These are phyloP conservation scores for Pipistrellus pygmaeus DNA, from an alignment of 2,797 vertebrate genomes.

Conservation along the genomic window DNA sequence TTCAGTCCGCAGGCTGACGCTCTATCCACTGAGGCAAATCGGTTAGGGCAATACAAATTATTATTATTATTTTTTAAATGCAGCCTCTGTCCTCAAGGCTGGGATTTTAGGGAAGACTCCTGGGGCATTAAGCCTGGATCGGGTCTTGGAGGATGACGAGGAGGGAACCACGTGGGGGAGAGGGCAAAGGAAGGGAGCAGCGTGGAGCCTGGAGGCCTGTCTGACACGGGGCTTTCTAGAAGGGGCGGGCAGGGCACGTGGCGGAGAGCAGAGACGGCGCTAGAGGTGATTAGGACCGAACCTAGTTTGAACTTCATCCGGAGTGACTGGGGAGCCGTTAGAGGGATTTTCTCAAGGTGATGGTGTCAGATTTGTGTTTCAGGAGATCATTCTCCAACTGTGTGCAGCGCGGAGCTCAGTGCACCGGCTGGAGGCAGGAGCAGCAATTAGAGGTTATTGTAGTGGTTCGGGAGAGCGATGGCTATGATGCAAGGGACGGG, in stretches of 20 bases:
- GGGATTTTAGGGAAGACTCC: background rate
- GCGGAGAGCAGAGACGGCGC: background rate
- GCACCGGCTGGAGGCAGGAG: background rate
- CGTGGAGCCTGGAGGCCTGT: background rate
- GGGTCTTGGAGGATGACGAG: background rate
- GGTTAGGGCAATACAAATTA: background rate
- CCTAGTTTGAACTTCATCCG: conserved; percentile 53
- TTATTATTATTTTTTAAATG: background rate
- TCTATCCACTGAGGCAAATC: too few relatives aligned
- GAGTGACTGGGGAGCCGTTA: conserved; percentile 51
- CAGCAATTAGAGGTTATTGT: conserved; percentile 10
- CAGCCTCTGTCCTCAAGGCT: background rate
- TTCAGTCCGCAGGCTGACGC: too few relatives aligned
- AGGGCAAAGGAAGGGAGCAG: background rate
- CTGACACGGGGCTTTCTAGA: background rate
- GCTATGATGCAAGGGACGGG: background rate
- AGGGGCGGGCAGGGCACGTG: background rate
- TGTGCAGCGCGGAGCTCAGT: conserved; percentile 54
- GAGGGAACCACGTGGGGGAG: background rate
- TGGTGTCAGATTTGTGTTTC: conserved; percentile 49
- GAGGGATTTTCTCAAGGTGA: background rate
- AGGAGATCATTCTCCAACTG: conserved; percentile 31
- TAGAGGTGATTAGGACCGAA: background rate
- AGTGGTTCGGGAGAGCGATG: background rate
- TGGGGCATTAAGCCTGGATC: background rate